Evolutionary conservation across 2,797 vertebrate species (phyloP).

Genomic region (Channallabes apus): DNA sequence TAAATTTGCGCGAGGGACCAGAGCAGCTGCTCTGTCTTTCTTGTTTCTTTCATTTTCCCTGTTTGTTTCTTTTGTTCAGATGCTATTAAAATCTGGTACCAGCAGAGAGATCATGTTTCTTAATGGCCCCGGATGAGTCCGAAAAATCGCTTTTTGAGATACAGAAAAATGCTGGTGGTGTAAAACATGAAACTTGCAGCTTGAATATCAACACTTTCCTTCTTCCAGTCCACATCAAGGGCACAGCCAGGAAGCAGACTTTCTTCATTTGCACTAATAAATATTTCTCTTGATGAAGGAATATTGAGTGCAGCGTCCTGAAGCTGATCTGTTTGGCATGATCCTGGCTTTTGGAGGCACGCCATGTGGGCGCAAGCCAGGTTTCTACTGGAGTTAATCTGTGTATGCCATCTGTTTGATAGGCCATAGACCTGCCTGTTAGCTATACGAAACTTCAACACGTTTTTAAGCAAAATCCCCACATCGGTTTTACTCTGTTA

Average conservation of each 20-base stretch:
- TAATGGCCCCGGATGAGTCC: constrained; percentile 3
- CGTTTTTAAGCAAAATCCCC: not conserved
- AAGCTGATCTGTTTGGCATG: constrained; percentile 53
- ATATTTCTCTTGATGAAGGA: constrained; percentile 55
- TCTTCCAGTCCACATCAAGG: constrained; percentile 37
- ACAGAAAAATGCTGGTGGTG: constrained; percentile 21
- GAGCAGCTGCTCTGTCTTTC: not conserved
- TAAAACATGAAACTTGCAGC: constrained; percentile 10
- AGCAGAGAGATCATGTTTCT: constrained; percentile 30
- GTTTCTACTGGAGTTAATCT: constrained; percentile 67
- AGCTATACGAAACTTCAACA: constrained; percentile 19
- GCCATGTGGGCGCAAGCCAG: constrained; percentile 59
- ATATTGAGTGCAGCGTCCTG: constrained; percentile 59
- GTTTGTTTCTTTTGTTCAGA: constrained; percentile 14
- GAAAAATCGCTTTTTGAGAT: constrained; percentile 22
- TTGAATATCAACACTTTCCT: constrained; percentile 14
- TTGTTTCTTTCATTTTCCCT: not conserved
- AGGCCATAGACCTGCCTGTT: constrained; percentile 52
- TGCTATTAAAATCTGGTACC: constrained; percentile 10
- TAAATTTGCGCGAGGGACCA: constrained; percentile 65
- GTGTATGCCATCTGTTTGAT: constrained; percentile 69
- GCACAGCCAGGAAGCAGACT: constrained; percentile 15
- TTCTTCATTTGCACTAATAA: constrained; percentile 54
- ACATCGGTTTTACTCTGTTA: not conserved
- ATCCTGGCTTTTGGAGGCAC: constrained; percentile 51